These are phyloP conservation scores for Remorina albescens DNA, from an alignment of 2,797 vertebrate species.

Conservation along the genomic window DNA sequence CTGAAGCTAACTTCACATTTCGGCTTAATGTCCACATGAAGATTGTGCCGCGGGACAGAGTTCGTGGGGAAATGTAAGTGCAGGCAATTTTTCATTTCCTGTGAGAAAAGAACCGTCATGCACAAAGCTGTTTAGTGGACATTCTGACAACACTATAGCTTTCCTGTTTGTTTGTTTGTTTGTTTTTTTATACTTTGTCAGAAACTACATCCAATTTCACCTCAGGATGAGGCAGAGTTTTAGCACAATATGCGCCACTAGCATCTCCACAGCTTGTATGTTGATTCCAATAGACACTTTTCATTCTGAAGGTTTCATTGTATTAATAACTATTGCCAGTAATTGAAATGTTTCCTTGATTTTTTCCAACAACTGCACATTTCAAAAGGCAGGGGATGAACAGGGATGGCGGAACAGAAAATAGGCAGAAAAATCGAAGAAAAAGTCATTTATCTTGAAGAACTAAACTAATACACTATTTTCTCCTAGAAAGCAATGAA, in stretches of 20 bases:
- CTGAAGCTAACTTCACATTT: no score
- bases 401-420: conserved; percentile 50
- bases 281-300: conserved; percentile 68
- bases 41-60: no score
- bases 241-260: conserved; percentile 6
- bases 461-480: conserved; percentile 54
- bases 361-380: conserved; percentile 65
- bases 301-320: conserved; percentile 58
- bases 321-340: conserved; percentile 63
- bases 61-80: no score
- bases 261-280: conserved; percentile 29
- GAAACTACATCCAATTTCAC: conserved; percentile 10
- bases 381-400: conserved; percentile 47
- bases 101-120: neutral
- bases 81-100: no score
- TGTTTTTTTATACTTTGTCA: neutral
- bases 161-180: conserved; percentile 2
- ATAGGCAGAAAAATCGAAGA: conserved; percentile 43
- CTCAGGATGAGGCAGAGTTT: conserved; percentile 15
- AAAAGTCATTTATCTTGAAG: conserved; percentile 59
- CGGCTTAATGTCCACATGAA: no score
- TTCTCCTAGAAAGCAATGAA: conserved; percentile 51
- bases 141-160: neutral
- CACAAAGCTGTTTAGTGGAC: neutral
- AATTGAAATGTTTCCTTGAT: conserved; percentile 63